These are phyloP conservation scores for Toxotes chatareus DNA, from an alignment of 2,113 vertebrate genomes.

Conservation along the genomic window DNA sequence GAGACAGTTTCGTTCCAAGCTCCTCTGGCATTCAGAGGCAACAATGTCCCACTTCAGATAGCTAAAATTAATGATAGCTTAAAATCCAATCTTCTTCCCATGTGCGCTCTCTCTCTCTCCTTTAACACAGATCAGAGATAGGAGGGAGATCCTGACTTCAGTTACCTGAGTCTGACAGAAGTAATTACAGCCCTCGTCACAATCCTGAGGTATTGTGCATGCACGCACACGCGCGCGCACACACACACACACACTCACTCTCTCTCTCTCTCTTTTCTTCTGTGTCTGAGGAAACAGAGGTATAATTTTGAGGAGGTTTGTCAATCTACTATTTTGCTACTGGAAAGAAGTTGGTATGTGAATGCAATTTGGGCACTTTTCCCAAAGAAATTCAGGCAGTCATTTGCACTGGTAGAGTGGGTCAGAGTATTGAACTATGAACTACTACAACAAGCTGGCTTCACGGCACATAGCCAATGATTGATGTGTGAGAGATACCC, in stretches of 20 bases:
- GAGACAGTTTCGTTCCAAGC: conserved; percentile 18
- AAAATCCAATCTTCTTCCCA: conserved; percentile 43
- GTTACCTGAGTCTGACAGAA: conserved; percentile 70
- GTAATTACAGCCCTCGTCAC: conserved; percentile 67
- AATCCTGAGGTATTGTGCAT: conserved; percentile 42
- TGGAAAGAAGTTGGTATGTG: conserved; percentile 47
- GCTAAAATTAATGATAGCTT: conserved; percentile 37
- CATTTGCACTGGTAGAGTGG: conserved; percentile 57
- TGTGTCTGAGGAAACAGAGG: conserved; percentile 23
- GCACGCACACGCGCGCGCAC: not conserved
- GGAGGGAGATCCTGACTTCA: conserved; percentile 53
- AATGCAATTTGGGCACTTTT: conserved; percentile 58
- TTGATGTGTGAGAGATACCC: conserved; percentile 84
- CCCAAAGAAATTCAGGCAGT: conserved; percentile 46
- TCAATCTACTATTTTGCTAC: conserved; percentile 3
- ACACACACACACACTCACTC: conserved; percentile 8
- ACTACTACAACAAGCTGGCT: conserved; percentile 77
- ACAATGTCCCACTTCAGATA: conserved; percentile 20
- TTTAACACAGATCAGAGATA: conserved; percentile 51
- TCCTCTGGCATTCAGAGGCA: not conserved
- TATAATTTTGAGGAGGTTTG: conserved; percentile 19
- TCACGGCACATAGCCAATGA: conserved; percentile 77
- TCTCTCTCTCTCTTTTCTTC: not conserved
- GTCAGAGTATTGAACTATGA: conserved; percentile 75
- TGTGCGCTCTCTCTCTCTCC: conserved; percentile 15